A percentile compares a stretch with the other conserved stretches of the same genome.
phyloP scores from a whole-genome alignment of 2,888 invertebrate species.

The Tuta absoluta region DNA sequence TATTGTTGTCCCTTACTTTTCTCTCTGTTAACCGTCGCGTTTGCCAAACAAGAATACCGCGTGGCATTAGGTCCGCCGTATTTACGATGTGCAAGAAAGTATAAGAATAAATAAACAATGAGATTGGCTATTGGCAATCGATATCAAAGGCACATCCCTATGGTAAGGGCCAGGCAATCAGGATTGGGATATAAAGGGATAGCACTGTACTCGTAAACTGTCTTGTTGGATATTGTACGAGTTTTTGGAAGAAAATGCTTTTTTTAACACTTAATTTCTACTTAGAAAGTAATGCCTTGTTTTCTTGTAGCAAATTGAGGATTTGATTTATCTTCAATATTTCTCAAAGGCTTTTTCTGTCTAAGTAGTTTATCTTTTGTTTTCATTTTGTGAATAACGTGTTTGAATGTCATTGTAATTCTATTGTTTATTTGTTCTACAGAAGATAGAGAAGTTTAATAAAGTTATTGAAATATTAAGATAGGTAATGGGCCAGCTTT shows the following conservation, averaged over 20 bases:
- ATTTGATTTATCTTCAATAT: neutral
- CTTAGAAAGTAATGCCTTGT: conserved; percentile 3
- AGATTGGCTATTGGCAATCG: neutral
- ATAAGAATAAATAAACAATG: too few species aligned
- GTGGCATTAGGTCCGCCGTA: too few species aligned
- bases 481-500: too few species aligned
- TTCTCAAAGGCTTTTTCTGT: neutral
- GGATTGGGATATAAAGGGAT: conserved; percentile 73
- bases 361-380: neutral
- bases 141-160: neutral
- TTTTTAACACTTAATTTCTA: conserved; percentile 34
- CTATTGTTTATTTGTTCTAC: neutral
- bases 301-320: neutral
- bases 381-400: neutral
- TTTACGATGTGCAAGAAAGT: too few species aligned
- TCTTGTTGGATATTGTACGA: conserved; percentile 68
- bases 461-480: neutral
- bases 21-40: too few species aligned
- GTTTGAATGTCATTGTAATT: neutral
- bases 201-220: conserved; percentile 68
- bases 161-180: conserved; percentile 67
- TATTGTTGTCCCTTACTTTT: too few species aligned
- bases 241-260: conserved; percentile 58
- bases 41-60: too few species aligned
- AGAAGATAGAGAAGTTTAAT: neutral